Percentiles rank a stretch among this genome's conserved stretches.
Conservation (phyloP, 2,797 vertebrate genomes). For the Sebastiscus albofasciatus region DNA sequence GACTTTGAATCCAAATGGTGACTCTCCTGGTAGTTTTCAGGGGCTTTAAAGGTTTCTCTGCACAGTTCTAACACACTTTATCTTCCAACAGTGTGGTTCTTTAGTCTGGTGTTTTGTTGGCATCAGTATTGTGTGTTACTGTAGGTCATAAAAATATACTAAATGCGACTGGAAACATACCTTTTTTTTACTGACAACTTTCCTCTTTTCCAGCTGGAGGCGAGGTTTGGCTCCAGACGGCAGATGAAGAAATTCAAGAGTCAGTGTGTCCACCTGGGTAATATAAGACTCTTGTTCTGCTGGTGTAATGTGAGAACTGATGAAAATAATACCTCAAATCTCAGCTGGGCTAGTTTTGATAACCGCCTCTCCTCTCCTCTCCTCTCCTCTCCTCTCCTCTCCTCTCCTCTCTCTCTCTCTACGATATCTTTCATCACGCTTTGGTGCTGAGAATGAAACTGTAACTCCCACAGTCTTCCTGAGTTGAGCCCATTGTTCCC, state of each 20-base stretch:
- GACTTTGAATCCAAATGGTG: neutral
- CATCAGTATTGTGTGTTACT: neutral
- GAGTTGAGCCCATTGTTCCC: conserved; percentile 16
- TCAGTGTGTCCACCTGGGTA: conserved; percentile 92
- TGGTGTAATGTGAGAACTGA: neutral
- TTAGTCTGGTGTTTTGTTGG: neutral
- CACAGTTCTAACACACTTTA: neutral
- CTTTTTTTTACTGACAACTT: neutral
- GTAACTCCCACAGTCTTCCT: conserved; percentile 4
- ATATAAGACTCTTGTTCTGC: conserved; percentile 44
- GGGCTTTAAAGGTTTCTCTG: neutral
- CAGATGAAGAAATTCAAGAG: conserved; percentile 78
- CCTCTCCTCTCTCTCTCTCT: neutral
- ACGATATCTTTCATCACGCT: neutral
- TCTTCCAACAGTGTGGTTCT: neutral
- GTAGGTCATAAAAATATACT: neutral
- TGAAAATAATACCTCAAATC: neutral
- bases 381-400: too few species aligned
- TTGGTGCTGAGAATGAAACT: neutral
- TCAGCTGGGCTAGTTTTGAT: neutral
- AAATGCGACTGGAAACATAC: neutral
- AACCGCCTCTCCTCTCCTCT: neutral
- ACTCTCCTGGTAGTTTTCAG: neutral
- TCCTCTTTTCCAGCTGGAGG: conserved; percentile 71
- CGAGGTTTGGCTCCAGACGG: conserved; percentile 84